phyloP scores from a whole-genome alignment of 2,888 invertebrate species.

The Drosophila dives region DNA sequence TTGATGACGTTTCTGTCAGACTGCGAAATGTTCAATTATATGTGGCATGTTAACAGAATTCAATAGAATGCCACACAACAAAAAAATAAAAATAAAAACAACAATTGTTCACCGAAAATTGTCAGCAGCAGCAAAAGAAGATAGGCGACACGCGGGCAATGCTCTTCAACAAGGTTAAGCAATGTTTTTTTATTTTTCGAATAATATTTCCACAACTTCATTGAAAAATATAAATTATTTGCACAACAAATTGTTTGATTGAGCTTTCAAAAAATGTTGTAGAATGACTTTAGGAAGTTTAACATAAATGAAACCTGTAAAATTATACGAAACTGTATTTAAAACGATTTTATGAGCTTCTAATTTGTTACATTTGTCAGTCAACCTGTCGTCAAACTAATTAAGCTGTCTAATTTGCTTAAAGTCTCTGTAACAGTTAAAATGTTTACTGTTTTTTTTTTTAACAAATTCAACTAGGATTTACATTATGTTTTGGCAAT shows the following conservation, averaged over 20 bases:
- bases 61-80: conserved; percentile 51
- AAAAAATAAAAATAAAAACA: conserved; percentile 12
- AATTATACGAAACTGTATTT: conserved; percentile 40
- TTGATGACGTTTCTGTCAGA: conserved; percentile 50
- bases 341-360: conserved; percentile 20
- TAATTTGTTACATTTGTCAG: conserved; percentile 10
- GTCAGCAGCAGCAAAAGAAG: conserved; percentile 50
- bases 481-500: conserved; percentile 56
- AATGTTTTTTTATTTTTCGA: conserved; percentile 5
- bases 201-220: conserved; percentile 20
- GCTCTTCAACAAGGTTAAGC: conserved; percentile 63
- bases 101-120: conserved; percentile 65
- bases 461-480: conserved; percentile 30
- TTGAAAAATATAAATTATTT: conserved; percentile 1
- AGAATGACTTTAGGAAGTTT: conserved; percentile 36
- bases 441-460: conserved; percentile 6
- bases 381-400: conserved; percentile 13
- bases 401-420: conserved; percentile 48
- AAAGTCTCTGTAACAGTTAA: conserved; percentile 20
- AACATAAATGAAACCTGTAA: conserved; percentile 11
- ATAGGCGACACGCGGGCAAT: conserved; percentile 50
- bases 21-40: conserved; percentile 46
- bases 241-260: conserved; percentile 16
- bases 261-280: conserved; percentile 2
- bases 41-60: conserved; percentile 56